These are phyloP conservation scores for Amphiduros pacificus DNA, from an alignment of 2,888 invertebrate genomes.

Conservation along the genomic window DNA sequence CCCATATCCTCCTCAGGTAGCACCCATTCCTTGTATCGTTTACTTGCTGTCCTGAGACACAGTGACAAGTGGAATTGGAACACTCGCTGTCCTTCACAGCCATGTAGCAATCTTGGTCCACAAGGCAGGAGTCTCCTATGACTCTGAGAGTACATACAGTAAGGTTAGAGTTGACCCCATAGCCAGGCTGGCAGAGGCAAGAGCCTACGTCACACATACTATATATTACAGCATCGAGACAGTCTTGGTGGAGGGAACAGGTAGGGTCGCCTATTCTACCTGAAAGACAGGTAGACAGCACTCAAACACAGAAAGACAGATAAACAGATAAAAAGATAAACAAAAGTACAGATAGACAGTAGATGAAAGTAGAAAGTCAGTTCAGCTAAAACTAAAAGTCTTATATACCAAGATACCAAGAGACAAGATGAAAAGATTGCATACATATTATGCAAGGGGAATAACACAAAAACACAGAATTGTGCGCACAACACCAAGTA, in stretches of 20 bases:
- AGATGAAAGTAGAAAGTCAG: too few relatives aligned
- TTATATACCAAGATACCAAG: too few relatives aligned
- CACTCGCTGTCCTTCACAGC: not conserved
- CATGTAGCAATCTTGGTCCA: not conserved
- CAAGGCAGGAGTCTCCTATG: not conserved
- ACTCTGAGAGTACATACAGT: too few relatives aligned
- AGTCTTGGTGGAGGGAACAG: conserved; percentile 6
- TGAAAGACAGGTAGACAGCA: not conserved
- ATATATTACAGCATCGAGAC: conserved; percentile 4
- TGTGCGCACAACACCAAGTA: too few relatives aligned
- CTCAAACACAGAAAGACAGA: too few relatives aligned
- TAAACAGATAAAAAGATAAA: too few relatives aligned
- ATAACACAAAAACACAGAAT: too few relatives aligned
- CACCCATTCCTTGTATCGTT: too few relatives aligned
- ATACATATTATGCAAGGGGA: too few relatives aligned
- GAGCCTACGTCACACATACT: not conserved
- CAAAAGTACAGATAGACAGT: too few relatives aligned
- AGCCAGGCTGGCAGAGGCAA: not conserved
- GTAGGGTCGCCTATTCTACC: conserved; percentile 10
- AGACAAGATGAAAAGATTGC: too few relatives aligned
- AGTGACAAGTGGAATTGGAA: not conserved
- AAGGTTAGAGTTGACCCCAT: not conserved
- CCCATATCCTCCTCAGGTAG: not conserved
- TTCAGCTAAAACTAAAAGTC: too few relatives aligned
- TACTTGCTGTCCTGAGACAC: not conserved